phyloP scores from a whole-genome alignment of 2,888 invertebrate species.

The Lampropteryx suffumata region DNA sequence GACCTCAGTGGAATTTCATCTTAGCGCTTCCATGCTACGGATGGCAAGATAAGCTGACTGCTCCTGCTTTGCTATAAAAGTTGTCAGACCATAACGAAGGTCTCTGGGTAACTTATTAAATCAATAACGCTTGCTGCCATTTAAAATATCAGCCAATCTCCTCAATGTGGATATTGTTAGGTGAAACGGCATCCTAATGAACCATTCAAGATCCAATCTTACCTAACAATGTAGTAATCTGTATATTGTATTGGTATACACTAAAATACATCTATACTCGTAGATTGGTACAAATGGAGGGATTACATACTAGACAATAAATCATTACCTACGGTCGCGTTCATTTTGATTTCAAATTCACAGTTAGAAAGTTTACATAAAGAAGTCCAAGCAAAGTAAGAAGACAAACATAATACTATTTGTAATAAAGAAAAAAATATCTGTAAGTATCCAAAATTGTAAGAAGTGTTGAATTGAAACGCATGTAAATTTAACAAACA shows the following conservation, averaged over 20 bases:
- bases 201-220: constrained; percentile 16
- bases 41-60: too few species aligned
- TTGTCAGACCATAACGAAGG: too few species aligned
- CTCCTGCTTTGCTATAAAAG: too few species aligned
- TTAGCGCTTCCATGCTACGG: too few species aligned
- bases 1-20: too few species aligned
- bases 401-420: too few species aligned
- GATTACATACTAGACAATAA: constrained; percentile 62
- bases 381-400: constrained; percentile 40
- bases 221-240: constrained; percentile 9
- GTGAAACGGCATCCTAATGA: constrained; percentile 19
- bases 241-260: neutral
- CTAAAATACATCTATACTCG: too few species aligned
- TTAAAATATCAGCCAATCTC: constrained; percentile 10
- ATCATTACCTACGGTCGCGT: constrained; percentile 52
- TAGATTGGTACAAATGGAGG: constrained; percentile 43
- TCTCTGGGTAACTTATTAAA: too few species aligned
- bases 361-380: constrained; percentile 34
- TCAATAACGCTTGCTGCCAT: too few species aligned
- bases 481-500: neutral
- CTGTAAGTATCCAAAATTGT: too few species aligned
- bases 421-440: too few species aligned
- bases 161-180: constrained; percentile 1
- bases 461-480: too few species aligned
- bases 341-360: constrained; percentile 50